phyloP scores from a whole-genome alignment of 2,888 invertebrate genomes.

The Axea sp. region DNA sequence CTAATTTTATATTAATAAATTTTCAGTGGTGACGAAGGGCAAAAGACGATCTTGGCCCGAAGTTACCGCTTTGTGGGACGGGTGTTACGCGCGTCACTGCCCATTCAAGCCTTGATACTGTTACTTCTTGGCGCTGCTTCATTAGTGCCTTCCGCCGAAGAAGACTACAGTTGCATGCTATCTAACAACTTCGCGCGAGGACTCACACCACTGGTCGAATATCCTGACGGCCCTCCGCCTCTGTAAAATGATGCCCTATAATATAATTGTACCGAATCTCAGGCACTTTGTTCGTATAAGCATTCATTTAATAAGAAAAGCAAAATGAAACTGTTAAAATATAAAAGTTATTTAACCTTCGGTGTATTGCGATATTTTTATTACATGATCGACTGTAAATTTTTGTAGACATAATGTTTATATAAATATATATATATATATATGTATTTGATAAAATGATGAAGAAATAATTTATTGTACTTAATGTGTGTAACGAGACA shows the following conservation, averaged over 20 bases:
- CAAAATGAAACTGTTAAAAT: slow-evolving; percentile 1
- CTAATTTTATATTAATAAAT: background rate
- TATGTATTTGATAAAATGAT: too few relatives aligned
- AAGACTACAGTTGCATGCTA: slow-evolving; percentile 91
- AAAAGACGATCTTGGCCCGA: slow-evolving; percentile 85
- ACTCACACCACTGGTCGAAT: slow-evolving; percentile 93
- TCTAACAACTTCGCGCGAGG: slow-evolving; percentile 90
- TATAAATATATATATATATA: slow-evolving; percentile 64
- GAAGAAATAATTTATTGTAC: slow-evolving; percentile 62
- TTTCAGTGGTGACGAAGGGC: slow-evolving; percentile 80
- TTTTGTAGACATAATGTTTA: slow-evolving; percentile 54
- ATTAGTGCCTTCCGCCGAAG: slow-evolving; percentile 92
- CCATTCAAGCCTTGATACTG: slow-evolving; percentile 96
- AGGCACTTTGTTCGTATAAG: slow-evolving; percentile 16
- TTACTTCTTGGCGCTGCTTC: slow-evolving; percentile 95
- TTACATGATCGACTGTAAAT: slow-evolving; percentile 35
- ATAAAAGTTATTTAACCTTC: background rate
- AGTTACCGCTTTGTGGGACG: slow-evolving; percentile 93
- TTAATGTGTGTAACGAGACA: slow-evolving; percentile 1
- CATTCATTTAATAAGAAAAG: slow-evolving; percentile 13
- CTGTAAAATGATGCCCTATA: slow-evolving; percentile 81
- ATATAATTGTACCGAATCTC: slow-evolving; percentile 33
- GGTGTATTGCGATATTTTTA: slow-evolving; percentile 10
- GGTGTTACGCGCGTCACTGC: slow-evolving; percentile 93
- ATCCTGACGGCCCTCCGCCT: slow-evolving; percentile 96